Conservation (phyloP, 2,888 invertebrate species). For the Diaphora mendica region DNA sequence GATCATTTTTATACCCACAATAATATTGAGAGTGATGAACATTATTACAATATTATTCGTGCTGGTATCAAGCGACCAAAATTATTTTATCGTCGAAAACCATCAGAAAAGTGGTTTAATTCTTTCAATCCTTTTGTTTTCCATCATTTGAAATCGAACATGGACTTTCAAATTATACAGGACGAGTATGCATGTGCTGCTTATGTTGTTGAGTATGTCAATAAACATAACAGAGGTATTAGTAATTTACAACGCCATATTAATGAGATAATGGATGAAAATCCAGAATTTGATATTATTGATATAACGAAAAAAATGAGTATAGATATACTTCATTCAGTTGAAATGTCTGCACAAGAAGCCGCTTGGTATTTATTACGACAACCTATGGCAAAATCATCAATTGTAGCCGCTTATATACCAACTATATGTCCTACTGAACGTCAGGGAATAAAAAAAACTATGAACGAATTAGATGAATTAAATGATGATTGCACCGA, state of each 20-base stretch:
- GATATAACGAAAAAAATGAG: conserved; percentile 49
- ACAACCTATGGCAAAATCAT: conserved; percentile 47
- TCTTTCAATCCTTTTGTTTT: conserved; percentile 67
- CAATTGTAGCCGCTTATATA: conserved; percentile 42
- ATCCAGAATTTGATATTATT: conserved; percentile 29
- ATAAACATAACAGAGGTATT: conserved; percentile 63
- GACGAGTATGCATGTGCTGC: conserved; percentile 70
- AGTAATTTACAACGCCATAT: conserved; percentile 55
- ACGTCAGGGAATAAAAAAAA: conserved; percentile 59
- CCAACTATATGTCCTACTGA: conserved; percentile 60
- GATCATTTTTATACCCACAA: background rate
- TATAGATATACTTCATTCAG: conserved; percentile 43
- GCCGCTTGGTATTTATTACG: conserved; percentile 59
- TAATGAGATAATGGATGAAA: background rate
- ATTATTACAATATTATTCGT: conserved; percentile 31
- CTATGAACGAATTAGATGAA: conserved; percentile 57
- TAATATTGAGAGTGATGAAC: background rate
- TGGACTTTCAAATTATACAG: conserved; percentile 64
- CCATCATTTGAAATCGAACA: conserved; percentile 59
- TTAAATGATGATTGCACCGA: conserved; percentile 61
- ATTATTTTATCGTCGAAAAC: conserved; percentile 57
- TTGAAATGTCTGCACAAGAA: conserved; percentile 63
- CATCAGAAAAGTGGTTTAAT: conserved; percentile 66
- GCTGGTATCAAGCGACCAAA: conserved; percentile 62
- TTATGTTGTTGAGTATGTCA: conserved; percentile 70